phyloP scores from a whole-genome alignment of 1,140 invertebrate species.

The Oreohelix idahoensis region DNA sequence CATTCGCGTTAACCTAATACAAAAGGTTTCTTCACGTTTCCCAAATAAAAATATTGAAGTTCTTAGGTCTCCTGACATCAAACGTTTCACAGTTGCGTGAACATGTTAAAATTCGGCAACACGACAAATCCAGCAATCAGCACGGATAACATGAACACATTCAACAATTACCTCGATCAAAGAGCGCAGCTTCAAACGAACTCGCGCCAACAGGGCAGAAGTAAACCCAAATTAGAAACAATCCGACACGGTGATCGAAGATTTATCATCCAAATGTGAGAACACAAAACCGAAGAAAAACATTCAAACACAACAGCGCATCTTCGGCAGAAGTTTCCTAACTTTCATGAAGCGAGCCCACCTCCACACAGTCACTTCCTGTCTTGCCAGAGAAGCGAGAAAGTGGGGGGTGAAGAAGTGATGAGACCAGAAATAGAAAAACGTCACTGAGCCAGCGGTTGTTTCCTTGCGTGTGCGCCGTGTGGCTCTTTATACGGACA shows the following conservation, averaged over 20 bases:
- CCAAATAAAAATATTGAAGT: no score
- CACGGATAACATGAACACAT: no score
- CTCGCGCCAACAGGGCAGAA: not conserved
- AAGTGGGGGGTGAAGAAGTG: not conserved
- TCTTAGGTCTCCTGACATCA: no score
- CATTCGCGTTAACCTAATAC: no score
- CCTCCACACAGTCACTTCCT: not conserved
- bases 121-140: no score
- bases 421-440: not conserved
- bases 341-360: not conserved
- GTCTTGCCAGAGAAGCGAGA: not conserved
- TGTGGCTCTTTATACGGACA: not conserved
- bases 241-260: not conserved
- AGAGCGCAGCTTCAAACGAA: not conserved
- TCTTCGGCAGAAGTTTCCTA: not conserved
- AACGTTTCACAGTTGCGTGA: no score
- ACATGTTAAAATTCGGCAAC: no score
- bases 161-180: not conserved
- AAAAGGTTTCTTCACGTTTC: no score
- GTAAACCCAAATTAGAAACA: not conserved
- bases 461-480: not conserved
- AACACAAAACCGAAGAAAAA: not conserved
- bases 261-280: not conserved
- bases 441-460: not conserved
- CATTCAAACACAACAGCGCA: not conserved